Evolutionary conservation across 2,797 vertebrate genomes (phyloP), one percentile per base, ranked within the genome.

Genomic region (Telmatherina bonti): DNA sequence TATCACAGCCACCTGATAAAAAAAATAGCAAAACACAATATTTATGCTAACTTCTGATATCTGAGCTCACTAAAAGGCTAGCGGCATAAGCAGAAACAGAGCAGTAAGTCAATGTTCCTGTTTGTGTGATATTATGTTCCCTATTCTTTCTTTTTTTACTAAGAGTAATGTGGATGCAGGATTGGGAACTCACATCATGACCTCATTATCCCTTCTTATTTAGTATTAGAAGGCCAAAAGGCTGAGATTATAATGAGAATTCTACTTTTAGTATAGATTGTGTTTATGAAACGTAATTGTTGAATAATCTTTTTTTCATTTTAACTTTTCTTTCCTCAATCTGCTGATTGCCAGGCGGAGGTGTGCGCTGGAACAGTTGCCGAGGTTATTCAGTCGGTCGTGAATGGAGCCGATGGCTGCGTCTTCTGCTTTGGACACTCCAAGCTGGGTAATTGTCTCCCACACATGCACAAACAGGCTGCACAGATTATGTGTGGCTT

Each of bases 341-440:
- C 36, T 78, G 27, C 74, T 56, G 65, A 30, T 90, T 69, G 83
- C 81, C 88, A 99, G 98, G 98, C 97, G 74, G 98, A 99, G 91
- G 96, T 99, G 47, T 99, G 97, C 13, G 98, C 98, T 1, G 97
- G 96, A 38, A 99, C 97, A 0, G 97, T 99, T 86, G 98, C 97
- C 0, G 98, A 99, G 81, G 98, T 99, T 88, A 99, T 99, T 92
- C 98, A 99, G 88, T 99, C 98, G 1, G 98, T 99, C 73, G 97
- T 99, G 84, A 99, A 98, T 9, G 98, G 98, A 74, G 98, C 98
- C 62, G 98, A 99, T 61, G 98, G 98, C 89, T 99, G 98, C 1
- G 96, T 99, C 74, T 99, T 99, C 95, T 99, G 98, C 82, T 99
- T 99, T 80, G 98, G 98, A 83, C 98, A 99, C 67, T 95, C 97